phyloP scores from a whole-genome alignment of 2,113 vertebrate species.

The Caracal caracal region DNA sequence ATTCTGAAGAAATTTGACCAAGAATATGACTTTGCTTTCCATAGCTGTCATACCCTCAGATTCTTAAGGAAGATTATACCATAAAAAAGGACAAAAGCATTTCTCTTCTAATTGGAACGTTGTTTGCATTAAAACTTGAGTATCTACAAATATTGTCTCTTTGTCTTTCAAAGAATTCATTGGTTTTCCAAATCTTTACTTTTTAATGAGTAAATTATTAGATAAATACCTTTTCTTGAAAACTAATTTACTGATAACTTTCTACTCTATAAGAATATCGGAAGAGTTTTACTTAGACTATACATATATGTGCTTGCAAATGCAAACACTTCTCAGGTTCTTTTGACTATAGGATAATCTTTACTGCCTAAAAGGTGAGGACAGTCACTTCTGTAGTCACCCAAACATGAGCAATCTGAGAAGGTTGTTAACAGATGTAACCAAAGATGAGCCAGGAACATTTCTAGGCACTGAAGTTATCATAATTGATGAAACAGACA shows the following conservation, averaged over 20 bases:
- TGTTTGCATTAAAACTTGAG: neutral
- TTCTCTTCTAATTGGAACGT: neutral
- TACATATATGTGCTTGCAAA: neutral
- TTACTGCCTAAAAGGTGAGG: neutral
- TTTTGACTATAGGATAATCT: neutral
- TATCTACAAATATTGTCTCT: neutral
- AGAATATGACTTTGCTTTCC: neutral
- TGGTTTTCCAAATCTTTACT: neutral
- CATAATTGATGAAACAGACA: conserved; percentile 1
- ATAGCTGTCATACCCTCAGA: neutral
- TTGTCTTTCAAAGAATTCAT: neutral
- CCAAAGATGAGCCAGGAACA: neutral
- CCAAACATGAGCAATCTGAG: neutral
- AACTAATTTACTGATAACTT: neutral
- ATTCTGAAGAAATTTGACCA: neutral
- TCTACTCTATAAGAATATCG: neutral
- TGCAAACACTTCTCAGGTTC: neutral
- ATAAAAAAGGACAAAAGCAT: neutral
- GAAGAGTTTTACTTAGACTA: neutral
- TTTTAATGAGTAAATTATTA: neutral
- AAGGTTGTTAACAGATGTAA: neutral
- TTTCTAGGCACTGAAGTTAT: neutral
- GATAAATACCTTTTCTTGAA: neutral
- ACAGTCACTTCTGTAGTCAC: neutral
- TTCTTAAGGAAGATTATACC: neutral